A percentile compares a stretch with the other conserved stretches of the same genome.
These are phyloP conservation scores for Eulacestoma nigropectus DNA, from an alignment of 2,113 vertebrate species.

Conservation along the genomic window DNA sequence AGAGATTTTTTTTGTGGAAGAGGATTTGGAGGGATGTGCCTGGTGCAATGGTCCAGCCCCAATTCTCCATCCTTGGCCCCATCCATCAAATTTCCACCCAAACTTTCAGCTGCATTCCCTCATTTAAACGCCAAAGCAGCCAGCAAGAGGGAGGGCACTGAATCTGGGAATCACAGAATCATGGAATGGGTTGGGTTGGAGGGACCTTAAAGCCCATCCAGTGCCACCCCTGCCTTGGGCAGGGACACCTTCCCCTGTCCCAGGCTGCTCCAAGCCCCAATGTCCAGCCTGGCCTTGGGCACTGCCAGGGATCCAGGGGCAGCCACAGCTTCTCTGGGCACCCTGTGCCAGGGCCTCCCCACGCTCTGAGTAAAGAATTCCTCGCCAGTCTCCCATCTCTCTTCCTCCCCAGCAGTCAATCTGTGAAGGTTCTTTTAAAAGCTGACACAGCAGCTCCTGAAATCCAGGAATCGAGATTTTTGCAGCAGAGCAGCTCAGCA, in stretches of 20 bases:
- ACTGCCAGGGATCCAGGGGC: not conserved
- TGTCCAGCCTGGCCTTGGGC: not conserved
- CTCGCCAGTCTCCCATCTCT: not conserved
- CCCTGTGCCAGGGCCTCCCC: not conserved
- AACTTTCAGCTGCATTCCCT: not conserved
- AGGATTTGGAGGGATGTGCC: not conserved
- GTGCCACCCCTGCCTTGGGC: not conserved
- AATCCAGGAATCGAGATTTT: not conserved
- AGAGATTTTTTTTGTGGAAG: not conserved
- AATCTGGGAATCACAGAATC: not conserved
- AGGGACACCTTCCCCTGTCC: not conserved
- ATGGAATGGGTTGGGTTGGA: not conserved
- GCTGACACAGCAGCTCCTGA: not conserved
- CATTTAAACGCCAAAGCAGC: not conserved
- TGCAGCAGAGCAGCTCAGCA: not conserved
- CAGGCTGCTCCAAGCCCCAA: not conserved
- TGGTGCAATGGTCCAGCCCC: not conserved
- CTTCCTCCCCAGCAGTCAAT: not conserved
- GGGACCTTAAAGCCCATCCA: not conserved
- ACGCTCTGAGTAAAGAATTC: accelerated
- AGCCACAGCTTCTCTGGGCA: not conserved
- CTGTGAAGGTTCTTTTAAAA: not conserved
- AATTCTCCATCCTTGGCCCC: not conserved
- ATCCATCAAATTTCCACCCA: not conserved
- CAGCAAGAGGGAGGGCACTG: not conserved